Evolutionary conservation across 2,113 vertebrate species (phyloP).

Genomic region (Eulemur macaco): DNA sequence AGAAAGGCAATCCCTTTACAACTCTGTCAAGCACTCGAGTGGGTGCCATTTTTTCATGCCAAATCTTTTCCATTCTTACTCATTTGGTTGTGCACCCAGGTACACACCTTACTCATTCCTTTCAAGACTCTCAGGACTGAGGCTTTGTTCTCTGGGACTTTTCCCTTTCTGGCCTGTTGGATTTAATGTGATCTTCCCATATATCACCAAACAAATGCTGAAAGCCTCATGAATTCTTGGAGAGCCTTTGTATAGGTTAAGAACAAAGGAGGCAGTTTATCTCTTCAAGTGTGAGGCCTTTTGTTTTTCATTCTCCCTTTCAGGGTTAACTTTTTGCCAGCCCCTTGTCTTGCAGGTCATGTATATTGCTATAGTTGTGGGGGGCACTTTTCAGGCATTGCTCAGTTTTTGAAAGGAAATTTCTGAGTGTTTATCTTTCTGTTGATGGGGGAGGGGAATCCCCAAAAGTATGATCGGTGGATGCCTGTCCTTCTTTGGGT

Average conservation of each 20-base stretch:
- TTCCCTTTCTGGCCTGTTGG: slow-evolving; percentile 39
- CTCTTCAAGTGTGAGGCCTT: slow-evolving; percentile 25
- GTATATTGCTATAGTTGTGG: background rate
- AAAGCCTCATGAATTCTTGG: slow-evolving; percentile 32
- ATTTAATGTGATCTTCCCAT: slow-evolving; percentile 51
- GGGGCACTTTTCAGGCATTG: background rate
- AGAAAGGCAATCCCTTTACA: background rate
- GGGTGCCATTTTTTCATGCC: background rate
- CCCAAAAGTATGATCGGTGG: background rate
- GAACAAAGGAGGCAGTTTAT: slow-evolving; percentile 48
- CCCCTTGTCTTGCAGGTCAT: background rate
- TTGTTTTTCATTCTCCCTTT: background rate
- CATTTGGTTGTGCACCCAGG: background rate
- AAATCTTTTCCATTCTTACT: background rate
- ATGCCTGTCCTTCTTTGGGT: background rate
- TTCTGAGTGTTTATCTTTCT: background rate
- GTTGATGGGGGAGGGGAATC: background rate
- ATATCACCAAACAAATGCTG: slow-evolving; percentile 23
- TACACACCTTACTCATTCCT: background rate
- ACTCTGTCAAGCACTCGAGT: background rate
- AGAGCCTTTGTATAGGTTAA: slow-evolving; percentile 54
- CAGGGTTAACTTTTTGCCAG: background rate
- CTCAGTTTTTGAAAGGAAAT: background rate
- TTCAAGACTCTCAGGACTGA: background rate
- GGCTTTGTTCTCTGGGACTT: background rate